phyloP scores from a whole-genome alignment of 2,888 invertebrate genomes.

The Geophilus truncorum region DNA sequence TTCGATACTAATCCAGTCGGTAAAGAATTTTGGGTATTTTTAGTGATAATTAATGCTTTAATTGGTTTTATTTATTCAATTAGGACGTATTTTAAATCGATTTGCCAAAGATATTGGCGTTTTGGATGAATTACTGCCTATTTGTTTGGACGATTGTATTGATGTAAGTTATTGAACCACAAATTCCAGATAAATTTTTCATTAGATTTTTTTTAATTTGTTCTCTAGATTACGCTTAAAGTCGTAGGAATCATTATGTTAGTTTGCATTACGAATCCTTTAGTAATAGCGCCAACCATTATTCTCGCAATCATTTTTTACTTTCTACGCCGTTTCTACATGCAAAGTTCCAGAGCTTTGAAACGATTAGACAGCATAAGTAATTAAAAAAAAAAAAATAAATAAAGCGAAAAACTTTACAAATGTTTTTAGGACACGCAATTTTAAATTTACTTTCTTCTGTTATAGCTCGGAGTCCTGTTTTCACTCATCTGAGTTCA shows the following conservation, averaged over 20 bases:
- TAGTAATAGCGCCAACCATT: constrained; percentile 65
- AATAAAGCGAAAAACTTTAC: too few relatives aligned
- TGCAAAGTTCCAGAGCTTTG: constrained; percentile 72
- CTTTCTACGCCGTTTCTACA: constrained; percentile 66
- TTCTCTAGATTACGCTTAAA: constrained; percentile 39
- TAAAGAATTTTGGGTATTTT: constrained; percentile 46
- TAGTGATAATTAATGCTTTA: background rate
- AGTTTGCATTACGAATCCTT: constrained; percentile 67
- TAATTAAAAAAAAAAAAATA: too few relatives aligned
- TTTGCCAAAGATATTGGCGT: constrained; percentile 79
- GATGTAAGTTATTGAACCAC: constrained; percentile 39
- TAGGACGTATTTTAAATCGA: constrained; percentile 73
- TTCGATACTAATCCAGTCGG: constrained; percentile 85
- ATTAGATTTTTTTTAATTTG: background rate
- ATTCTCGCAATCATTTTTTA: constrained; percentile 68
- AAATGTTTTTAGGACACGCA: too few relatives aligned
- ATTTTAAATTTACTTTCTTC: too few relatives aligned
- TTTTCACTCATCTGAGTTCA: constrained; percentile 88
- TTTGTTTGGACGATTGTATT: constrained; percentile 57
- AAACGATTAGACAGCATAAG: constrained; percentile 56
- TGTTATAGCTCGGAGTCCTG: constrained; percentile 84
- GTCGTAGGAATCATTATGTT: constrained; percentile 57
- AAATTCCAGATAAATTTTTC: background rate
- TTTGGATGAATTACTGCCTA: constrained; percentile 68
- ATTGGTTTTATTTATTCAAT: background rate